Evolutionary conservation across 1,140 invertebrate genomes (phyloP), one percentile per base, ranked within the genome.

Genomic region (Meloidogyne floridensis): DNA sequence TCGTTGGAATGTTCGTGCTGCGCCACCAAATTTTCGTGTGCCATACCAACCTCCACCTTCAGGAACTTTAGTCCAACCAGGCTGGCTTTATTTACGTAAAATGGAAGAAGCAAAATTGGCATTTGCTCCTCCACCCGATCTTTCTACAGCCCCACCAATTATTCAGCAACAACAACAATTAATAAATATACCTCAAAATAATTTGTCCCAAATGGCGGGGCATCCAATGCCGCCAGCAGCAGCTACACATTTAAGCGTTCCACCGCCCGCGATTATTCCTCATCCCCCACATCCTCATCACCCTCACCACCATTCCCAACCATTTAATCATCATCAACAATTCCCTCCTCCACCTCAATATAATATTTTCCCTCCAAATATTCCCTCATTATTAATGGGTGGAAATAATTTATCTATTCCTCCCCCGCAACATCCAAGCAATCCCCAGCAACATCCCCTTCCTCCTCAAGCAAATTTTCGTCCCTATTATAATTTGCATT

Each of bases 1-100:
- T n/a, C 81, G 81, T 0, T 82, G 81, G 81, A 81, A 82, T 82
- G 80, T 82, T 42, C 71, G 81, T 43, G 81, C 81, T 9, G 81
- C 81, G 59, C 81, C 81, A 56, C 77, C 81, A 42, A 82, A 82
- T 82, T 82, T 82, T 32, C 80, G 81, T 43, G 81, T 82, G 70
- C 32, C 79, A 53, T 82, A 82, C 65, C 77, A 82, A 54, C 81
- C 81, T 54, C 81, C 81, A 75, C 81, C 81, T 7, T 32, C 65
- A 13, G 65, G 73, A 20, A 81, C 74, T 6, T 51, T 75, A 20
- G 54, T 82, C 11, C 69, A 80, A 15, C 81, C 81, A 15, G 82
- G 74, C 20, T 82, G 81, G 81, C 51, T 80, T 69, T 75, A 54
- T 47, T 65, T 81, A 47, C 56, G 74, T 7, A 82, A 82, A 75